Evolutionary conservation across 1,140 invertebrate genomes (phyloP), one percentile per base, ranked within the genome.

Genomic region (Heliconius nattereri): DNA sequence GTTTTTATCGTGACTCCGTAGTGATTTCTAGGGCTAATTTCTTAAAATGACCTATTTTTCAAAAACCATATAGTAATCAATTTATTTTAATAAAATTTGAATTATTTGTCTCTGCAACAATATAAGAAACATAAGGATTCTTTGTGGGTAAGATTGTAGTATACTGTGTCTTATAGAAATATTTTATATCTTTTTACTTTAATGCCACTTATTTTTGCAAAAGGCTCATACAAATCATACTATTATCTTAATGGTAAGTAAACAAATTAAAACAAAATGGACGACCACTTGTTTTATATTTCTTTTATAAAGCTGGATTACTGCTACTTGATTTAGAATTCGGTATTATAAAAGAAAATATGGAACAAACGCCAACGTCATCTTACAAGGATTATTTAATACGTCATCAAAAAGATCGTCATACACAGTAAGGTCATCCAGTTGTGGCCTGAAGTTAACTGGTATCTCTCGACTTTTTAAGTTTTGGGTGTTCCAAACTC

Each of bases 251-350:
- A 9, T 23, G n/a, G 9, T 23, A 23, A 60, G 54, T 23, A 60
- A 60, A 60, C 8, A 52, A 20, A 45, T 45, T 3, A 45, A 54
- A 54, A 6, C 54, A 60, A 13, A 60, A 60, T 11, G 54, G 54
- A 60, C 20, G 45, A 54, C 16, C 37, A 37, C 13, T 79, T 81
- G 79, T 77, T 74, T 40, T 75, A 80, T 80, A 76, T 77, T 81
- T 77, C 79, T 81, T 81, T 78, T 81, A 81, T 81, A 76, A 81
- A 72, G 75, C 72, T 82, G 75, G 78, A 80, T 83, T 80, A 73
- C 73, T 78, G 52, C 79, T 71, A 75, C 52, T 54, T 78, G 54
- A 54, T 49, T 60, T 74, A 81, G 79, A 81, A 81, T 81, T 81
- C 79, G 79, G 79, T 71, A 52, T 78, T 81, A 78, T 81, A 74